Evolutionary conservation across 1,140 invertebrate genomes (phyloP).

Genomic region (Hycleus cichorii): DNA sequence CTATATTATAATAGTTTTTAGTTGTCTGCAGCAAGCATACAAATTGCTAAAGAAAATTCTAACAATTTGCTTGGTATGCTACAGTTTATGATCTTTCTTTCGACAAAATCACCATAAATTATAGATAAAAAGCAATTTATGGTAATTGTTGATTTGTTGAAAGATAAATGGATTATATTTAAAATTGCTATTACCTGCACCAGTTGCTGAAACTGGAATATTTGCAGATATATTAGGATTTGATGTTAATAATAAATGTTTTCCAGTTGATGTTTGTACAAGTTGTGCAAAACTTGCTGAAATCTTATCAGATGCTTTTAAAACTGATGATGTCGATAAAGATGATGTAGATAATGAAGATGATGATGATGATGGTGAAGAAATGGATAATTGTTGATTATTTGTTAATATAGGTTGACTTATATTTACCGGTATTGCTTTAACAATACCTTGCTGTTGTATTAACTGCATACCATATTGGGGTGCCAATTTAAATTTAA

Average conservation of each 20-base stretch:
- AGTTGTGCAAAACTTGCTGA: constrained; percentile 49
- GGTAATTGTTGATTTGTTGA: background rate
- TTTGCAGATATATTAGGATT: constrained; percentile 33
- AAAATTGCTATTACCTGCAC: constrained; percentile 26
- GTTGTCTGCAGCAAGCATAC: constrained; percentile 11
- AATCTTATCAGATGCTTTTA: constrained; percentile 35
- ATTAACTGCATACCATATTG: constrained; percentile 47
- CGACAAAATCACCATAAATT: background rate
- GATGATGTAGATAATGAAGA: constrained; percentile 41
- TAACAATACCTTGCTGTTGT: constrained; percentile 49
- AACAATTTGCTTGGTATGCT: constrained; percentile 13
- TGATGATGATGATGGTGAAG: constrained; percentile 34
- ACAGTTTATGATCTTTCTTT: constrained; percentile 12
- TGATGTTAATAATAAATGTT: constrained; percentile 54
- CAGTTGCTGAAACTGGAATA: constrained; percentile 32
- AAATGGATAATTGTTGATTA: constrained; percentile 16
- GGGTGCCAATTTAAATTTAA: constrained; percentile 32
- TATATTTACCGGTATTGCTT: constrained; percentile 48
- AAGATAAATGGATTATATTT: background rate
- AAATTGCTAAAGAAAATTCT: background rate
- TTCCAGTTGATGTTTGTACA: constrained; percentile 62
- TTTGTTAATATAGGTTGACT: constrained; percentile 34
- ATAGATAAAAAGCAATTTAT: background rate
- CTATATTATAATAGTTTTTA: background rate
- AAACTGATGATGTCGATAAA: constrained; percentile 39